Evolutionary conservation across 1,140 invertebrate genomes (phyloP).

Genomic region (Drosophila parvula): DNA sequence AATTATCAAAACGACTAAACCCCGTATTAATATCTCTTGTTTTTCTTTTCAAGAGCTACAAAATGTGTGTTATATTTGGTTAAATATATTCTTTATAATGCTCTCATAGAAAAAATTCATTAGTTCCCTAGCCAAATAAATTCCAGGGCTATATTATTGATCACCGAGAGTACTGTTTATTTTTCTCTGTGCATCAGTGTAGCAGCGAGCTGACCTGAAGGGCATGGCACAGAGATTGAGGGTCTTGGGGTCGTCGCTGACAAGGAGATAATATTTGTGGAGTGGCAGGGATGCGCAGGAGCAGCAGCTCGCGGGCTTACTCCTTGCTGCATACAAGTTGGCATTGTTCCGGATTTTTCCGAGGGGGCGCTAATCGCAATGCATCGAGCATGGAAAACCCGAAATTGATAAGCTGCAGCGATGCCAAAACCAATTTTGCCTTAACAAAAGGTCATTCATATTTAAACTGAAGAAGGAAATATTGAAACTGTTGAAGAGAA

Average conservation of each 20-base stretch:
- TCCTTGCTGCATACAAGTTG: conserved; percentile 24
- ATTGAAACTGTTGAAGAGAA: not conserved
- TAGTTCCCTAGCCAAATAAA: not conserved
- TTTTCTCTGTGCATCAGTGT: not conserved
- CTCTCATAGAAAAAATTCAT: not conserved
- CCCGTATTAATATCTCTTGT: not conserved
- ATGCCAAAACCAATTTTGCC: conserved; percentile 17
- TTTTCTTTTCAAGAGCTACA: too few species aligned
- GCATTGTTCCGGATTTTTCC: conserved; percentile 13
- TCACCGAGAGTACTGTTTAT: too few species aligned
- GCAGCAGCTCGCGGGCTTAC: conserved; percentile 7
- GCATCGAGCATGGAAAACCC: conserved; percentile 22
- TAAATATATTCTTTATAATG: too few species aligned
- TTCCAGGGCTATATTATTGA: not conserved
- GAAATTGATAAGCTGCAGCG: conserved; percentile 32
- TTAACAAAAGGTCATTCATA: not conserved
- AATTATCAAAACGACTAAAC: not conserved
- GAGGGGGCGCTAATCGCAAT: conserved; percentile 27
- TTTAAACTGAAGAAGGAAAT: not conserved
- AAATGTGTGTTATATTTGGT: fast-evolving
- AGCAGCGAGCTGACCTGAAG: conserved; percentile 29
- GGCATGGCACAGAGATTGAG: conserved; percentile 12
- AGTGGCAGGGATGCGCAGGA: conserved; percentile 13
- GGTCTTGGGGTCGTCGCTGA: conserved; percentile 33
- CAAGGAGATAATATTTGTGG: conserved; percentile 40